phyloP scores from a whole-genome alignment of 2,113 vertebrate genomes.

The Callorhinus ursinus region DNA sequence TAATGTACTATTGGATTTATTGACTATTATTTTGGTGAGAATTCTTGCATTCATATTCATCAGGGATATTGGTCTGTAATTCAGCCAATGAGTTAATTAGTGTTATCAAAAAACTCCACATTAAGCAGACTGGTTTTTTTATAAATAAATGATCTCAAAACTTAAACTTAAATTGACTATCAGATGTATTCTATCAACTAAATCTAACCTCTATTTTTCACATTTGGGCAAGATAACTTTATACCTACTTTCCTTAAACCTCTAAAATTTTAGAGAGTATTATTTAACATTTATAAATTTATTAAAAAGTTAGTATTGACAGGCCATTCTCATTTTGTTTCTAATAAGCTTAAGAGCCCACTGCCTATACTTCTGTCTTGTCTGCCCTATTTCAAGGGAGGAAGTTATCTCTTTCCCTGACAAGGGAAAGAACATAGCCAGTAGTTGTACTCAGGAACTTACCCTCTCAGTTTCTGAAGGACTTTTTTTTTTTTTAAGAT shows the following conservation, averaged over 20 bases:
- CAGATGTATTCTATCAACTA: not conserved
- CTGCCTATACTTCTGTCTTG: not conserved
- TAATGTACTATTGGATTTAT: no score
- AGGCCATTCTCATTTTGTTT: not conserved
- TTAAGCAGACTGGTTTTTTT: not conserved
- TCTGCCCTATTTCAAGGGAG: not conserved
- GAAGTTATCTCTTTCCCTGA: not conserved
- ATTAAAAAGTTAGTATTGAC: not conserved
- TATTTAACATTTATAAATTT: not conserved
- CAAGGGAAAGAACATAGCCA: not conserved
- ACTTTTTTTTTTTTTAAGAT: not conserved
- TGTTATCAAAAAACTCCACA: not conserved
- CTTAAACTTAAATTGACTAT: not conserved
- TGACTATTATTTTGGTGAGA: no score
- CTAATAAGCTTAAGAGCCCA: not conserved
- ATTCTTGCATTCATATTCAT: no score
- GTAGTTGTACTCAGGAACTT: not conserved
- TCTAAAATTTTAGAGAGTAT: not conserved
- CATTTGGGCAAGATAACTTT: not conserved
- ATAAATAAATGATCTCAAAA: not conserved
- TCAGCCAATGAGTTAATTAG: not conserved
- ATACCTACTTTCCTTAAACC: not conserved
- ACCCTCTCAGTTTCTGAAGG: not conserved
- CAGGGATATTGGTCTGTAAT: no score
- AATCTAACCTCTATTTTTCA: not conserved